Conservation (phyloP, 1,140 invertebrate genomes). For the Plodia interpunctella region DNA sequence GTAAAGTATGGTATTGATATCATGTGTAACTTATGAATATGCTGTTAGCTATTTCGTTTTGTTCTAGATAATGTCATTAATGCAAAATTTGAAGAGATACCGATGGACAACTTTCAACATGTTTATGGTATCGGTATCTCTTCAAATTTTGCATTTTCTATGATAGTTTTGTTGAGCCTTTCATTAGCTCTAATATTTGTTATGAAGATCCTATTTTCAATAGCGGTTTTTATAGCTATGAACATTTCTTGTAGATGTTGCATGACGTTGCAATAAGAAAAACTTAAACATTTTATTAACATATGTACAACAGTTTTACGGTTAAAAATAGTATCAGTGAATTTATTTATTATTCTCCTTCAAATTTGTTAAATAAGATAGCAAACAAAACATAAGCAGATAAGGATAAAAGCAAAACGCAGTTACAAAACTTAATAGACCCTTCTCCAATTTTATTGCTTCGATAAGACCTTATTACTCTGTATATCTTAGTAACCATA, state of each 20-base stretch:
- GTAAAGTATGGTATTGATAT: not conserved
- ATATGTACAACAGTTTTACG: too few species aligned
- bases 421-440: conserved; percentile 42
- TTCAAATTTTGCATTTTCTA: too few species aligned
- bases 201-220: too few species aligned
- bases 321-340: not conserved
- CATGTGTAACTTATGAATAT: not conserved
- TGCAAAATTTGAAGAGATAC: not conserved
- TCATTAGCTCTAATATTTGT: too few species aligned
- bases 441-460: conserved; percentile 35
- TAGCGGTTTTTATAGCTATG: too few species aligned
- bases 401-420: conserved; percentile 63
- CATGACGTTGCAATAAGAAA: too few species aligned
- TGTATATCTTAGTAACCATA: conserved; percentile 27
- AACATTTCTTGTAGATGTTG: too few species aligned
- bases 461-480: conserved; percentile 31
- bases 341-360: not conserved
- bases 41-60: not conserved
- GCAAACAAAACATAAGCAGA: conserved; percentile 22
- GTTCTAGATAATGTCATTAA: not conserved
- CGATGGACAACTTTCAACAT: too few species aligned
- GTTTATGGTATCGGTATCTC: too few species aligned
- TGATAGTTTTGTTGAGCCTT: too few species aligned
- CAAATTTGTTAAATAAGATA: not conserved
- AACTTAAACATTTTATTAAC: too few species aligned